Evolutionary conservation across 1,140 invertebrate species (phyloP), one percentile per base, ranked within the genome.

Genomic region (Drosophila tsacasi): DNA sequence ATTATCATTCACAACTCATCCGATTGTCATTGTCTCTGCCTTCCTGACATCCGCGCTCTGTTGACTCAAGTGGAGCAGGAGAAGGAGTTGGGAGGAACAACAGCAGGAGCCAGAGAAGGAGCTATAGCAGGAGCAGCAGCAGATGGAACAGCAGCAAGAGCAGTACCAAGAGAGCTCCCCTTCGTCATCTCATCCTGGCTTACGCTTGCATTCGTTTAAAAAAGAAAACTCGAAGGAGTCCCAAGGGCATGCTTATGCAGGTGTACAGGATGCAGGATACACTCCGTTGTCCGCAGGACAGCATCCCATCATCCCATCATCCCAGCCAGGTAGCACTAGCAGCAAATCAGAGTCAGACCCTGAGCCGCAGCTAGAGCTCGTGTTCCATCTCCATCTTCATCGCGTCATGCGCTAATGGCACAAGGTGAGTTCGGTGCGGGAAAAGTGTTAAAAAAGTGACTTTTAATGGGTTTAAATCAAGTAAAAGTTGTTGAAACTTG

Each of bases 391-490:
- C 59, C 72, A 72, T 72, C 75, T 55, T 72, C 50, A 55, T 82
- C 63, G 40, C 59, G 64, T 64, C 76, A 62, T 79, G 68, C 67
- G 76, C 71, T 68, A 66, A 60, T 76, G 72, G 55, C 50, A 55
- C 54, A 66, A 83, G 76, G 81, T 82, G 74, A 82, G 83, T 87
- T 81, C 46, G 59, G 73, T 42, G 68, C 72, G 76, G 57, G 73
- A 83, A 89, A 89, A 89, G 81, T 87, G 77, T 85, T 90, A 78
- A 90, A 90, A 90, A 90, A 90, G 85, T 91, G 85, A 91, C 85
- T 90, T 90, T 90, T 90, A 90, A 90, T 90, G 85, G 81, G 86
- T 90, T 90, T 90, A 90, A 90, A 90, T 90, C 85, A 90, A 90
- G 85, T 85, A 89, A 90, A 90, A 90, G 86, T 90, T 90, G 81